Conservation (phyloP, 2,797 vertebrate genomes). For the Otus scops region DNA sequence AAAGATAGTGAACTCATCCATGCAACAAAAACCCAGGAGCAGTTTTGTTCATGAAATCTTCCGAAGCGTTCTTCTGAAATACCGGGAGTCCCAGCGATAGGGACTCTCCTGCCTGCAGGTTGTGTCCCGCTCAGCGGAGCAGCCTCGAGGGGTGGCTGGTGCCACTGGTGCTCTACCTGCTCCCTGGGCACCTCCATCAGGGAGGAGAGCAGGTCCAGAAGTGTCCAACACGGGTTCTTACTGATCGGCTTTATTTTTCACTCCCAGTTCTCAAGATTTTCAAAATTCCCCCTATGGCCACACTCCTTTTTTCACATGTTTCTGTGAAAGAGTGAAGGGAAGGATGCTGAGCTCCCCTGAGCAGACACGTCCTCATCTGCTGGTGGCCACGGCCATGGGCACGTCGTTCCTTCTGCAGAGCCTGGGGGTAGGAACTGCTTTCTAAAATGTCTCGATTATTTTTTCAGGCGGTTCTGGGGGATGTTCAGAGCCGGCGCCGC, state of each 20-base stretch:
- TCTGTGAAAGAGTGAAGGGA: not conserved
- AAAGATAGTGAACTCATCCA: not conserved
- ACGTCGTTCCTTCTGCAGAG: rapidly evolving
- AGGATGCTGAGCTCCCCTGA: not conserved
- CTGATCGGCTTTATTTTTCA: not conserved
- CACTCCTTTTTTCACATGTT: not conserved
- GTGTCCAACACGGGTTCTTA: rapidly evolving
- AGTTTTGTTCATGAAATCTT: not conserved
- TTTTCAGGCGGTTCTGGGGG: not conserved
- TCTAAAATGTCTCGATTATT: not conserved
- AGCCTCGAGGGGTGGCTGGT: rapidly evolving
- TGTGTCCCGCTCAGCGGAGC: not conserved
- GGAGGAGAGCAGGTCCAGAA: not conserved
- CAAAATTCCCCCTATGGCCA: rapidly evolving
- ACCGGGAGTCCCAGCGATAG: not conserved
- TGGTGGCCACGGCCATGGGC: not conserved
- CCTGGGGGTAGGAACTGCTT: not conserved
- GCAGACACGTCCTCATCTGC: not conserved
- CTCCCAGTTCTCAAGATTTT: not conserved
- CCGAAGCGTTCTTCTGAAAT: not conserved
- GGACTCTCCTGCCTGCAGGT: not conserved
- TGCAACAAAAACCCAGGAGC: not conserved
- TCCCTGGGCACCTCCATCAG: not conserved
- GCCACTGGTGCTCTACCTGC: not conserved
- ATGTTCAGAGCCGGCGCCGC: not conserved